These are phyloP conservation scores for Aphrocallistes beatrix DNA, from an alignment of 37 sponge, comb jelly and placozoan genomes.

Conservation along the genomic window DNA sequence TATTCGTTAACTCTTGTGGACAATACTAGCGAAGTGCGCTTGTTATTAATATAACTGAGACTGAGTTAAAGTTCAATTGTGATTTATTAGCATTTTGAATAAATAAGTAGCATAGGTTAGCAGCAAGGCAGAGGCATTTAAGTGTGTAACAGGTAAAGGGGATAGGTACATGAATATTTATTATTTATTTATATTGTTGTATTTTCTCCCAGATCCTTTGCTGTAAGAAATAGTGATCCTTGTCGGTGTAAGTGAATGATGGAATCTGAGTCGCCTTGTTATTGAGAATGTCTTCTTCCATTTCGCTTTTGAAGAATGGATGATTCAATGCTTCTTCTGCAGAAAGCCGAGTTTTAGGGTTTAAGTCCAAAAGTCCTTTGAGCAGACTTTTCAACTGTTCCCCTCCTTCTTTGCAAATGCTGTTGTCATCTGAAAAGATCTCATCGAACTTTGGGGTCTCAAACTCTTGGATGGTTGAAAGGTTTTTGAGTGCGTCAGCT, in stretches of 20 bases:
- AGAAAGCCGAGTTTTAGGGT: background rate
- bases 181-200: background rate
- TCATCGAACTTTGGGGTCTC: background rate
- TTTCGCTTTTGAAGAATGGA: background rate
- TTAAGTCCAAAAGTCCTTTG: background rate
- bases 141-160: background rate
- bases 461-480: background rate
- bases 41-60: background rate
- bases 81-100: too few relatives aligned
- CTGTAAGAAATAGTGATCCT: background rate
- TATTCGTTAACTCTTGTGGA: too few relatives aligned
- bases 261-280: background rate
- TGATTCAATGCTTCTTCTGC: background rate
- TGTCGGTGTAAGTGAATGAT: background rate
- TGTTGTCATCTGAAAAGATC: background rate
- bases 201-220: background rate
- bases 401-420: background rate
- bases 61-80: too few relatives aligned
- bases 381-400: background rate
- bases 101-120: too few relatives aligned
- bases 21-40: too few relatives aligned
- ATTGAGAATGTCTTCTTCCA: background rate
- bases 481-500: background rate
- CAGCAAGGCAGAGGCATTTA: background rate
- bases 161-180: background rate